Evolutionary conservation across 2,113 vertebrate species (phyloP), one percentile per base, ranked within the genome.

Genomic region (Falcunculus frontatus): DNA sequence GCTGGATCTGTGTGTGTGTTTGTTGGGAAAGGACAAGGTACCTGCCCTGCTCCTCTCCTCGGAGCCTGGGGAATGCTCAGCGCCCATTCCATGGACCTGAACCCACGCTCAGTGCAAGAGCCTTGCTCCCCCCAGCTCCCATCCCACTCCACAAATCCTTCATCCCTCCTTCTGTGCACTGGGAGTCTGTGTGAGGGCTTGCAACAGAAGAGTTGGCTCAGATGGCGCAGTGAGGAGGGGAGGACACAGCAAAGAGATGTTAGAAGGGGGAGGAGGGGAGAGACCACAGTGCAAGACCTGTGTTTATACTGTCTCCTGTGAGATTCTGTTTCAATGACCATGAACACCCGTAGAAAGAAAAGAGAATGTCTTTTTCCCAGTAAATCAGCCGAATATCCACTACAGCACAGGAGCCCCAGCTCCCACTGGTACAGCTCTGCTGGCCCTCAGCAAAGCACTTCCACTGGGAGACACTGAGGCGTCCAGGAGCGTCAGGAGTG

Each of bases 71-170:
- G 1, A 10, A 35, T 2, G 7, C 65, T 69, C 55, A 33, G 13
- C 0, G 0, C 57, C 11, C 22, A 20, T 42, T 32, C 6, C 0
- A 9, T 4, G 17, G 11, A 39, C 35, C 70, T 46, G 30, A 59
- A 37, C 7, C n/a, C 64, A 8, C 0, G 0, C 16, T 37, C 29
- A 37, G 16, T 18, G 12, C 21, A 33, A 70, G 65, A 11, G 17
- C 9, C 20, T 33, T 41, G 33, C 60, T 49, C 6, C 46, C 8
- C 0, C 33, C 19, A 8, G 19, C 42, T 93, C 56, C 42, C 30
- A 42, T 7, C n/a, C 29, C 2, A 1, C 19, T 39, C 39, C 5
- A 2, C 50, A 70, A 56, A 63, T 35, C 62, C 53, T 59, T 44
- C 67, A 29, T 49, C 39, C 35, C 33, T 84, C 44, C 33, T 74